Conservation (phyloP, 2,113 vertebrate species). For the Microtus ochrogaster region DNA sequence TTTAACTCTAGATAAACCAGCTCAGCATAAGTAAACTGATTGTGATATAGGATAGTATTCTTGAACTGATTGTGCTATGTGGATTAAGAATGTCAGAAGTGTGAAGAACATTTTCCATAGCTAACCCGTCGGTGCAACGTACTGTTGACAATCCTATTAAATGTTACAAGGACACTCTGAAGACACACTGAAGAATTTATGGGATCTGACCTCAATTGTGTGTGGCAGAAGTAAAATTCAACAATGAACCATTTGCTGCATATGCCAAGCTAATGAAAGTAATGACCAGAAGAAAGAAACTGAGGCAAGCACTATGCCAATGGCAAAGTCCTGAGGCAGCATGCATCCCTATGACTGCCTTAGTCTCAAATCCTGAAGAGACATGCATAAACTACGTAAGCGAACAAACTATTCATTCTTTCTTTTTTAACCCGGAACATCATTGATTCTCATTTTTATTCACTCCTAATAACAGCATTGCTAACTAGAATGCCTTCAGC, state of each 20-base stretch:
- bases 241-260: background rate
- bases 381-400: background rate
- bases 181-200: background rate
- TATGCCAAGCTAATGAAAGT: slow-evolving; percentile 34
- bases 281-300: background rate
- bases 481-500: background rate
- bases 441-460: slow-evolving; percentile 1
- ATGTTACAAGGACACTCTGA: background rate
- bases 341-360: background rate
- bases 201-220: slow-evolving; percentile 23
- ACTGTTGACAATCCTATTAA: slow-evolving; percentile 23
- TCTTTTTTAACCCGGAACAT: background rate
- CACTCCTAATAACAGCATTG: background rate
- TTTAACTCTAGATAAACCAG: background rate
- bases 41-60: background rate
- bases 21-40: background rate
- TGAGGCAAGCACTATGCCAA: background rate
- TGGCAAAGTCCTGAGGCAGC: background rate
- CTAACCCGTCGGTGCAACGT: background rate
- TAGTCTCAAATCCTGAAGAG: background rate
- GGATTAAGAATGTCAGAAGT: slow-evolving; percentile 41
- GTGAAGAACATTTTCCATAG: slow-evolving; percentile 23
- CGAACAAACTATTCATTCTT: background rate
- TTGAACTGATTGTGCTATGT: background rate
- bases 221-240: slow-evolving; percentile 42